Evolutionary conservation across 2,888 invertebrate genomes (phyloP), one percentile per base, ranked within the genome.

Genomic region (Drosophila austrosaltans): DNA sequence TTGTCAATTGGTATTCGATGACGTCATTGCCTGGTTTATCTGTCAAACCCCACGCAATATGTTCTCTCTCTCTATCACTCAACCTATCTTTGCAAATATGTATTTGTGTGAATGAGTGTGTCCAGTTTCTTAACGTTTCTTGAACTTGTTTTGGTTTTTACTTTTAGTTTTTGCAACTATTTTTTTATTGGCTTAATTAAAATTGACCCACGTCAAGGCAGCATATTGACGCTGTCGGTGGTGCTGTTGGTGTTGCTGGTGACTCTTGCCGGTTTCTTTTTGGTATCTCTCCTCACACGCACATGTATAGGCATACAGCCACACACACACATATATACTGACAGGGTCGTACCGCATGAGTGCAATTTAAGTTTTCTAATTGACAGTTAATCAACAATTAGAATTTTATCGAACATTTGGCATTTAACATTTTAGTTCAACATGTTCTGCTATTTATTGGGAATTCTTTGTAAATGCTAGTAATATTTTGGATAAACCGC

Each of bases 21-120:
- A 85, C 85, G 85, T 85, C 89, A 85, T 79, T 57, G 70, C 42
- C 64, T 71, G 61, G 72, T 76, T 70, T 86, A 79, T 75, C 64
- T 67, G 74, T 79, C 82, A 79, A 78, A 53, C 89, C 85, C 85
- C 88, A 48, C 48, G 48, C 48, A 48, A 48, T 48, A 12, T 12
- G n/a, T 36, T 36, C 40, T 48, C 48, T 22, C 22, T 48, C 22
- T 48, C 16, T 16, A 5, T 48, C 48, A 48, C 22, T 48, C 48
- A 48, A 25, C 10, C 25, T 48, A 48, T 48, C 22, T 25, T 12
- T 48, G 78, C 86, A 76, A 22, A 71, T 70, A 62, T 40, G 54
- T 20, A 39, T 57, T 30, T 30, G 53, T 62, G 20, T 68, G 54
- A 65, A 36, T 71, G 63, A 63, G 57, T 56, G 58, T 59, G 80